Base-by-base conservation (phyloP, 1,140 invertebrate genomes). In the Drosophila melanogaster region DNA sequence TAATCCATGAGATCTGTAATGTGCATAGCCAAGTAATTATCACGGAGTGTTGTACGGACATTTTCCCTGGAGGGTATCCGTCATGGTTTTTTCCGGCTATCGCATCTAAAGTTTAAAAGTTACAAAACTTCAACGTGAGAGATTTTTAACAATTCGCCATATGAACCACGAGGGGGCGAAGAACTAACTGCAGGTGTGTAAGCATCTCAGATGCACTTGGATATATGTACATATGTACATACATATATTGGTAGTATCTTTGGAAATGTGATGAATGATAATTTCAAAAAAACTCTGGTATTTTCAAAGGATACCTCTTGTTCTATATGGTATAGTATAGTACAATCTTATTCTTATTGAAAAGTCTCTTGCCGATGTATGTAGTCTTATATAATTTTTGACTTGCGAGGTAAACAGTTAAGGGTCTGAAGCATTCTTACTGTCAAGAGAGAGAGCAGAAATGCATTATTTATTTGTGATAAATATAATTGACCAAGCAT, bases 11-110 rank as follows among this genome's bases (percentile, higher is more conserved):
- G 7, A 43, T 37, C 40, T 37, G 7, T 67, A 66, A 69, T 54
- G 10, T 51, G 59, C 65, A 67, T 64, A 69, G 22, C 66, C 41
- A 69, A 69, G 66, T 44, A 69, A 55, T 69, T 69, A 69, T 38
- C 66, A 69, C 66, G 66, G n/a, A 47, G 47, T 54, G 38, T 26
- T 37, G 26, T 14, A 46, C 3, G 38, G 64, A 26, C 26, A 24
- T 17, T 54, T 37, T 30, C 49, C 10, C 30, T 66, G 10, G n/a
- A 40, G 44, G 61, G 33, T 35, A 38, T 55, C 24, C 61, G 66
- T 54, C 66, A 69, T 41, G 44, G 56, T 24, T 17, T 46, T 49
- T 59, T 17, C 26, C 47, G 26, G 15, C 47, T 1, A 40, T 37
- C 22, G 15, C 30, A 66, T 47, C 40, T 66, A 38, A 69, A 35